phyloP scores from a whole-genome alignment of 2,888 invertebrate genomes.

The Calameuta filiformis region DNA sequence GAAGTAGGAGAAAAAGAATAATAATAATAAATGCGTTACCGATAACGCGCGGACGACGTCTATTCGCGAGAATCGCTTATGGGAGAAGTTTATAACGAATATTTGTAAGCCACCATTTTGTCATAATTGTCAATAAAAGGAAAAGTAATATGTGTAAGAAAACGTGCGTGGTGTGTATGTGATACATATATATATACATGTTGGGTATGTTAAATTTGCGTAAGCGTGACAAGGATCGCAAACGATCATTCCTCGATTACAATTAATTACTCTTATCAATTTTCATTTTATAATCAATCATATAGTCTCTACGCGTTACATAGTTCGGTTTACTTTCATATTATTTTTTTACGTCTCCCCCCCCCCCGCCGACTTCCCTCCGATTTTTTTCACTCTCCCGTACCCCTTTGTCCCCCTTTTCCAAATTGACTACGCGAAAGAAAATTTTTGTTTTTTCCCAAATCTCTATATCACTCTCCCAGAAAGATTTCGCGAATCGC shows the following conservation, averaged over 20 bases:
- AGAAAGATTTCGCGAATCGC: not conserved
- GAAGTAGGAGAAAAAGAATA: conserved; percentile 15
- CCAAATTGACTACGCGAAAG: too few species aligned
- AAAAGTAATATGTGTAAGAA: conserved; percentile 42
- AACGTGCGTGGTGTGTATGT: not conserved
- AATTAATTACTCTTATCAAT: too few species aligned
- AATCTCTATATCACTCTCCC: not conserved
- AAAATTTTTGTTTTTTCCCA: not conserved
- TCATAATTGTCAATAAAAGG: conserved; percentile 57
- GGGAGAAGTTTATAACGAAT: conserved; percentile 31
- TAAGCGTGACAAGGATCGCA: not conserved
- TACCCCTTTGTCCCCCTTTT: too few species aligned
- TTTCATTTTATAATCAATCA: not conserved
- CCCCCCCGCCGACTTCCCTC: not conserved
- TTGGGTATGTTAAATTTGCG: not conserved
- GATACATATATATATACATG: not conserved
- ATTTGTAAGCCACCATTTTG: conserved; percentile 57
- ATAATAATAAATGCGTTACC: not conserved
- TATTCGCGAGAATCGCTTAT: not conserved
- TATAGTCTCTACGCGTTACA: not conserved
- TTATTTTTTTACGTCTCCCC: not conserved
- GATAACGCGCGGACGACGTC: conserved; percentile 1
- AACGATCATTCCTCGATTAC: not conserved
- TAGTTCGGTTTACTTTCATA: not conserved
- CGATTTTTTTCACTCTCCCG: not conserved